These are phyloP conservation scores for Loriculus beryllinus DNA, from an alignment of 2,797 vertebrate genomes.

Conservation along the genomic window DNA sequence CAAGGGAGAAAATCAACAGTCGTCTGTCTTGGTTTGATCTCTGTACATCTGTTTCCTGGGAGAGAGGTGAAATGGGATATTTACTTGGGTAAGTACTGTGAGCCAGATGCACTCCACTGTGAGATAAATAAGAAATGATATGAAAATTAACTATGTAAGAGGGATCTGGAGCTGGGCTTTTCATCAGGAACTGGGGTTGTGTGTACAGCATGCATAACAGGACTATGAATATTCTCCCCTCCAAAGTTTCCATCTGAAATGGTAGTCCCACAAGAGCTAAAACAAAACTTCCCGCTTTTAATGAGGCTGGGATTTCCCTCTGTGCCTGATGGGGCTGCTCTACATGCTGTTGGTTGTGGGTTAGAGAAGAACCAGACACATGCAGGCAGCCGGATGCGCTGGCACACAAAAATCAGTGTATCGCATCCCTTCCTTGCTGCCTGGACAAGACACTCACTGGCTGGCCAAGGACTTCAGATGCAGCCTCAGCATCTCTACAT, in stretches of 20 bases:
- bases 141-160: constrained; percentile 28
- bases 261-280: background rate
- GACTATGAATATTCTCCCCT: background rate
- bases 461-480: background rate
- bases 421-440: background rate
- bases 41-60: background rate
- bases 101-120: background rate
- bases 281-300: background rate
- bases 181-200: background rate
- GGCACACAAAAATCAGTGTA: rapidly evolving
- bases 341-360: background rate
- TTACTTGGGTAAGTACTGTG: background rate
- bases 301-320: background rate
- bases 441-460: background rate
- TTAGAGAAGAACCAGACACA: background rate
- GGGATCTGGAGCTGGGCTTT: background rate
- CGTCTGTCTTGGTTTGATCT: background rate
- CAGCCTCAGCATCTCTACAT: background rate
- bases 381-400: background rate
- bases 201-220: background rate
- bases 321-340: background rate
- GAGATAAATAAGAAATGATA: constrained; percentile 26
- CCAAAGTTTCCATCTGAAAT: background rate
- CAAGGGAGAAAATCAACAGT: constrained; percentile 14
- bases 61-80: constrained; percentile 9